Evolutionary conservation across 2,797 vertebrate genomes (phyloP), one percentile per base, ranked within the genome.

Genomic region (Chromobotia macracanthus): DNA sequence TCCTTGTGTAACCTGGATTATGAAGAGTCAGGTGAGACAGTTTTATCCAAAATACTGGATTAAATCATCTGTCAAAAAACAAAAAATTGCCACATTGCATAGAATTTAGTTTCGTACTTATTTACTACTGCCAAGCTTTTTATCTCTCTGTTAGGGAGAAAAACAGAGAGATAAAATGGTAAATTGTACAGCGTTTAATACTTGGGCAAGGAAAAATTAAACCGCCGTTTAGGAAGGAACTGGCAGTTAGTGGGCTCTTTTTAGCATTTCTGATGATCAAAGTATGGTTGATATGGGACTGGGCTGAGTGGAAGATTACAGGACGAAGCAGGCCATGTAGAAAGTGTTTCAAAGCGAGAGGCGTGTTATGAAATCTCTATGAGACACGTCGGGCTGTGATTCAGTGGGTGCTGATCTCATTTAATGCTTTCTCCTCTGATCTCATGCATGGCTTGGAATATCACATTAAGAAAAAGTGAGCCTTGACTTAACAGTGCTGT

Each of bases 351-450:
- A 73, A 69, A 48, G 15, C 71, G 44, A 82, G 28, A 28, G 65
- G 41, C 19, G 28, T 61, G 56, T 51, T 61, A 46, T 10, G 23
- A 69, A 82, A 73, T 77, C 69, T 58, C 63, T 61, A 50, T 53
- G 41, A 73, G 75, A 75, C 19, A 35, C 58, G 48, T 51, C 16
- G 18, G 66, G n/a, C 9, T 56, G 28, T 69, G 72, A 58, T 68
- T 75, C 76, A 58, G 64, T 51, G 75, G 16, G 74, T 61, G 44
- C 55, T 83, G 55, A 75, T 81, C 64, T 78, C 38, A 63, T 85
- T 81, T 79, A 51, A 79, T 25, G 48, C 50, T 5, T 70, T 48
- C 70, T 61, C 19, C 16, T 71, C 71, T 79, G 71, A 55, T 58
- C 28, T 72, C 25, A 67, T 60, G 28, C 53, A 72, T 55, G n/a